Evolutionary conservation across 1,140 invertebrate genomes (phyloP).

Genomic region (Drosophila erecta): DNA sequence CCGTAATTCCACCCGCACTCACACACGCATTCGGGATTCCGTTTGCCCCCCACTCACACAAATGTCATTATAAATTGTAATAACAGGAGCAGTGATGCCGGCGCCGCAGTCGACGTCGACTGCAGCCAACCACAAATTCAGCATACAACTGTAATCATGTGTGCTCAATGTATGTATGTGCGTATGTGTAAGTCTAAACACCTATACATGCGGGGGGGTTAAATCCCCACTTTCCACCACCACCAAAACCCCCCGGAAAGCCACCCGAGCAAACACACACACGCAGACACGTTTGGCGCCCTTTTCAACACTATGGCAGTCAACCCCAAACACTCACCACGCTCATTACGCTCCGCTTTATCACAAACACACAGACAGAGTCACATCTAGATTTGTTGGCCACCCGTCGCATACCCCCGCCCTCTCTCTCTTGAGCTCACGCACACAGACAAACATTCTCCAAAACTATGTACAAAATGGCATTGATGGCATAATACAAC

Average conservation of each 20-base stretch:
- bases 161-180: conserved; percentile 66
- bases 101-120: conserved; percentile 41
- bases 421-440: not conserved
- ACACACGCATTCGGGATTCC: conserved; percentile 34
- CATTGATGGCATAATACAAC: conserved; percentile 81
- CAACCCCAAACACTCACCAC: conserved; percentile 68
- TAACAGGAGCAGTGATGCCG: conserved; percentile 71
- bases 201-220: conserved; percentile 57
- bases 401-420: conserved; percentile 26
- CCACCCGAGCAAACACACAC: conserved; percentile 17
- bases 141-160: conserved; percentile 83
- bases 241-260: not conserved
- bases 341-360: conserved; percentile 80
- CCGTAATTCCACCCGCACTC: conserved; percentile 43
- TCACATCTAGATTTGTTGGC: conserved; percentile 70
- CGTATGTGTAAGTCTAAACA: conserved; percentile 61
- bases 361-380: conserved; percentile 50
- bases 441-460: conserved; percentile 49
- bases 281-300: conserved; percentile 69
- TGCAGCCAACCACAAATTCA: conserved; percentile 78
- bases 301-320: conserved; percentile 76
- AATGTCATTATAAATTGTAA: conserved; percentile 84
- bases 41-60: conserved; percentile 50
- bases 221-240: conserved; percentile 9
- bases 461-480: conserved; percentile 73